phyloP scores from a whole-genome alignment of 2,797 vertebrate species.

The Corythornis leucogaster region DNA sequence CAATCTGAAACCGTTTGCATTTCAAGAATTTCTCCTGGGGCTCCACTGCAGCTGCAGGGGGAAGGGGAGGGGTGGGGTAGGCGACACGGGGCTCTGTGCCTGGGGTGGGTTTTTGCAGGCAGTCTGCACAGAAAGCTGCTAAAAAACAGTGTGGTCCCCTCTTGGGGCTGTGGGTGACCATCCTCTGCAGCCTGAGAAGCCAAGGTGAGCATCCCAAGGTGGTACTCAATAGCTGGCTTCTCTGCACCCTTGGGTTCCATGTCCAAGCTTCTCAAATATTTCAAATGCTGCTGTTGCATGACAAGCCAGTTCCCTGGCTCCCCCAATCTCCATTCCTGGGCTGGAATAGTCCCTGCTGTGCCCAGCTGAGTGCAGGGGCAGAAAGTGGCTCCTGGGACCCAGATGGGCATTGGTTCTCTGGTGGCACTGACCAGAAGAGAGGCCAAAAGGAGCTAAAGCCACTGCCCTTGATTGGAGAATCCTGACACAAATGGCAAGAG shows the following conservation, averaged over 20 bases:
- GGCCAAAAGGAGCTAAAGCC: neutral
- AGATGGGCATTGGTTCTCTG: accelerated
- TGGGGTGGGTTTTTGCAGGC: accelerated
- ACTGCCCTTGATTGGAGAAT: constrained; percentile 1
- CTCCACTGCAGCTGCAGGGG: neutral
- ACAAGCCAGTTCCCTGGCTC: neutral
- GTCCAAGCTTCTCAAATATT: neutral
- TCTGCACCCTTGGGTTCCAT: accelerated
- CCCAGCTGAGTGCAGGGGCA: neutral
- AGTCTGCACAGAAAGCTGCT: neutral
- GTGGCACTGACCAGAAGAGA: neutral
- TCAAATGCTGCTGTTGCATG: too few species aligned
- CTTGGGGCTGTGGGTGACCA: accelerated
- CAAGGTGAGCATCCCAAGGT: neutral
- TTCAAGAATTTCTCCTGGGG: neutral
- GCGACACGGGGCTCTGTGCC: neutral
- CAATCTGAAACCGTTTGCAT: neutral
- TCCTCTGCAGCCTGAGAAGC: accelerated
- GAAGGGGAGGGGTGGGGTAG: too few species aligned
- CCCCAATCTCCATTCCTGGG: neutral
- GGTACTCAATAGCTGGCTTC: neutral
- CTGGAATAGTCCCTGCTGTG: neutral
- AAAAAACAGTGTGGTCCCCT: accelerated
- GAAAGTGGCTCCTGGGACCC: accelerated
- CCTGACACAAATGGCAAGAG: constrained; percentile 53